These are phyloP conservation scores for Cerastis rubricosa DNA, from an alignment of 2,888 invertebrate genomes.

Conservation along the genomic window DNA sequence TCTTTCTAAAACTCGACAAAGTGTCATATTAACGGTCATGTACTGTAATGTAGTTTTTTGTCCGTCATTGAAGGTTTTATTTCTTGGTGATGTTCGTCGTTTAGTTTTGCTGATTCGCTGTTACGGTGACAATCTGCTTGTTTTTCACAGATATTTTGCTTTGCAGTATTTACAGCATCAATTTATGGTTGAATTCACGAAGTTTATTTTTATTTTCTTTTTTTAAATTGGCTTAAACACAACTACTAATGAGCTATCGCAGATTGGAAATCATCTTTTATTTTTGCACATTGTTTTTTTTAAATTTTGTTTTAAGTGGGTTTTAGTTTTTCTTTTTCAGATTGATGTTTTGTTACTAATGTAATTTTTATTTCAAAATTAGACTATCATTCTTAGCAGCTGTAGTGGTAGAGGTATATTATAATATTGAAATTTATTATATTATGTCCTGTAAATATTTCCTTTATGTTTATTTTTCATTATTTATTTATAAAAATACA, in stretches of 20 bases:
- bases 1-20: not conserved
- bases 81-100: constrained; percentile 26
- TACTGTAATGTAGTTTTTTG: constrained; percentile 19
- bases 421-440: constrained; percentile 35
- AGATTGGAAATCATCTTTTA: not conserved
- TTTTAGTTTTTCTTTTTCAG: constrained; percentile 45
- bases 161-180: constrained; percentile 29
- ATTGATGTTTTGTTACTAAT: constrained; percentile 42
- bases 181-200: constrained; percentile 7
- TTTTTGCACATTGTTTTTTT: not conserved
- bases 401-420: constrained; percentile 47
- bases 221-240: constrained; percentile 29
- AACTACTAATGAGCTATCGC: constrained; percentile 33
- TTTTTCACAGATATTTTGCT: constrained; percentile 48
- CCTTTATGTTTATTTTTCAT: constrained; percentile 26
- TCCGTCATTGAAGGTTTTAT: constrained; percentile 20
- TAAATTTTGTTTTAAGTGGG: constrained; percentile 13
- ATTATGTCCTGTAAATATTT: constrained; percentile 41
- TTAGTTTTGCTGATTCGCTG: constrained; percentile 31
- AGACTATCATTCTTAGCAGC: not conserved
- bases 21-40: not conserved
- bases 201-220: not conserved
- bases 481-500: constrained; percentile 23
- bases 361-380: constrained; percentile 1
- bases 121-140: constrained; percentile 17